Conservation (phyloP, 2,797 vertebrate genomes). For the Gobionotothen gibberifrons region DNA sequence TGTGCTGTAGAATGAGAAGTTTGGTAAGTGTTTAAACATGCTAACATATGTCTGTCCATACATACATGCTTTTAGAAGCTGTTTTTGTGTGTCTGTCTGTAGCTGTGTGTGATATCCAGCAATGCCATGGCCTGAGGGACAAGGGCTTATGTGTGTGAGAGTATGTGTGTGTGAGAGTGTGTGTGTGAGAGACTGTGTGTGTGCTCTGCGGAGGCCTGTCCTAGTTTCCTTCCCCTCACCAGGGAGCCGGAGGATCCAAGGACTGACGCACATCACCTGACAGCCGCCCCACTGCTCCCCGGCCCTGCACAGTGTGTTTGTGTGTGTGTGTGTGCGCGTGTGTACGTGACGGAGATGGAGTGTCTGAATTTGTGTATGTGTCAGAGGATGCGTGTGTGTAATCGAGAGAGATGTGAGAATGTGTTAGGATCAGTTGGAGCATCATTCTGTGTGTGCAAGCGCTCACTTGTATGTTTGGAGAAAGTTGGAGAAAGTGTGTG, state of each 20-base stretch:
- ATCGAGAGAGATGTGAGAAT: constrained; percentile 48
- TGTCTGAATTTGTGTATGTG: constrained; percentile 60
- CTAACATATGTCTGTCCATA: constrained; percentile 42
- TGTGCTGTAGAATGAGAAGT: background rate
- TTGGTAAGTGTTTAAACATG: constrained; percentile 5
- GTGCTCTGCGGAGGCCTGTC: constrained; percentile 86
- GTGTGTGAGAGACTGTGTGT: constrained; percentile 57
- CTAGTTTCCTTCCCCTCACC: constrained; percentile 86
- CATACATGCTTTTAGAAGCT: constrained; percentile 36
- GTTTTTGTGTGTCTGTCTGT: constrained; percentile 65
- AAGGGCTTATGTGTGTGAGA: constrained; percentile 62
- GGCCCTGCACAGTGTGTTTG: constrained; percentile 56
- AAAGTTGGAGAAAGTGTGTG: constrained; percentile 32
- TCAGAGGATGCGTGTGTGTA: constrained; percentile 45
- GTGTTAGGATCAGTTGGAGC: constrained; percentile 61
- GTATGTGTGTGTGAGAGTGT: constrained; percentile 69
- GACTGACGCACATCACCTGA: constrained; percentile 89
- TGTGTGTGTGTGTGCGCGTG: constrained; percentile 35
- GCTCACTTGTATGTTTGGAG: constrained; percentile 16
- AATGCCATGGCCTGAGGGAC: constrained; percentile 80
- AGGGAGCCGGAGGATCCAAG: constrained; percentile 86
- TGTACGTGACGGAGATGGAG: constrained; percentile 50
- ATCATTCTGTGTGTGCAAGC: constrained; percentile 35
- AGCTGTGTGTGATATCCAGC: constrained; percentile 72
- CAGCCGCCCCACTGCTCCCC: constrained; percentile 82